Evolutionary conservation across 2,888 invertebrate genomes (phyloP).

Genomic region (Tanypteryx hageni): DNA sequence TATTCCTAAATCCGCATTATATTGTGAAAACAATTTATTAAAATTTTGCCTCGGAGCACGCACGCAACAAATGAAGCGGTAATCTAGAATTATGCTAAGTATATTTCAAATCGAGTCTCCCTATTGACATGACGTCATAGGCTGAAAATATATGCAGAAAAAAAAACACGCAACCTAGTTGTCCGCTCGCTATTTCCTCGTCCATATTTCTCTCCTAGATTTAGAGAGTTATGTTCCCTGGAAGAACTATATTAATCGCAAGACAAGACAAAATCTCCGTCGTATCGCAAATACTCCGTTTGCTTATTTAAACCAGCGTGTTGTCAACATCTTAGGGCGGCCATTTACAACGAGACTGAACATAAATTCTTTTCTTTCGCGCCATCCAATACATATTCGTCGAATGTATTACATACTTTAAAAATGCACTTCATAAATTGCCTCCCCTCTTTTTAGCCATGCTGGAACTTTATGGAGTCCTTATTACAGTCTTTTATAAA

Average conservation of each 20-base stretch:
- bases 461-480: not conserved
- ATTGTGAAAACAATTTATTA: too few relatives aligned
- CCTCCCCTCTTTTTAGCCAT: not conserved
- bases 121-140: not conserved
- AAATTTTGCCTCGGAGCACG: too few relatives aligned
- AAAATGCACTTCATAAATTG: not conserved
- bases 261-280: not conserved
- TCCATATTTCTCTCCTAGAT: not conserved
- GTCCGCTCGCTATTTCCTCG: not conserved
- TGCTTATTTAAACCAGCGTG: not conserved
- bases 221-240: not conserved
- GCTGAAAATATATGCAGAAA: not conserved
- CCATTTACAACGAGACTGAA: not conserved
- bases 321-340: not conserved
- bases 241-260: not conserved
- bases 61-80: too few relatives aligned
- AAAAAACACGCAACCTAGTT: conserved; percentile 3
- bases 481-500: not conserved
- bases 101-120: too few relatives aligned
- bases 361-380: not conserved
- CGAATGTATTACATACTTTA: not conserved
- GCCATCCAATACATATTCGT: not conserved
- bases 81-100: too few relatives aligned
- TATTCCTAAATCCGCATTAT: too few relatives aligned
- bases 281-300: not conserved